phyloP scores from a whole-genome alignment of 2,797 vertebrate species.

The Peromyscus attwateri region DNA sequence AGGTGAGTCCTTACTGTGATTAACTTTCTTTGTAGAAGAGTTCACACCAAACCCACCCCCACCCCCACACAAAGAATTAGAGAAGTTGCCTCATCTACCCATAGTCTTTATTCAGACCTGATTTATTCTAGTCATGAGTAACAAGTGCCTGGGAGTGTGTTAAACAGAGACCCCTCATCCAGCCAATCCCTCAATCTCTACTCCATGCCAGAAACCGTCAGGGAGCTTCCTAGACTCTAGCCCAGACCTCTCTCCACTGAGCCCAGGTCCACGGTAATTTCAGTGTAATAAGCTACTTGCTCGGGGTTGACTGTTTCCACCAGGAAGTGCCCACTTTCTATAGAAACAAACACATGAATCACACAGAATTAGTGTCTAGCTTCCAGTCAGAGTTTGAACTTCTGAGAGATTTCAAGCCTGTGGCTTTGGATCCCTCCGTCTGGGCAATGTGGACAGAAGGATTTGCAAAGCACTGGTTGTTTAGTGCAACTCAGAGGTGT shows the following conservation, averaged over 20 bases:
- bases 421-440: not conserved
- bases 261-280: not conserved
- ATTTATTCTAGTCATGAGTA: not conserved
- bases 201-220: not conserved
- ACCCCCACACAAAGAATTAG: not conserved
- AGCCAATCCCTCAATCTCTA: not conserved
- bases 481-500: not conserved
- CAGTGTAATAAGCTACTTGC: not conserved
- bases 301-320: not conserved
- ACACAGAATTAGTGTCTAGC: not conserved
- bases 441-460: not conserved
- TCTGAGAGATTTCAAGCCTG: not conserved
- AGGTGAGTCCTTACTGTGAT: not conserved
- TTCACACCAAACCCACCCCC: not conserved
- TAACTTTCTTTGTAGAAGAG: not conserved
- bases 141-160: not conserved
- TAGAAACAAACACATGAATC: constrained; percentile 1
- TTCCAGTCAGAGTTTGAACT: not conserved
- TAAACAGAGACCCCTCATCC: not conserved
- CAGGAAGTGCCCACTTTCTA: not conserved
- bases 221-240: not conserved
- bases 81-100: not conserved
- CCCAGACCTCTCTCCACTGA: not conserved
- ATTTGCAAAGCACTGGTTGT: not conserved
- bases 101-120: not conserved